Evolutionary conservation across 2,888 invertebrate species (phyloP).

Genomic region (Taenaris catops): DNA sequence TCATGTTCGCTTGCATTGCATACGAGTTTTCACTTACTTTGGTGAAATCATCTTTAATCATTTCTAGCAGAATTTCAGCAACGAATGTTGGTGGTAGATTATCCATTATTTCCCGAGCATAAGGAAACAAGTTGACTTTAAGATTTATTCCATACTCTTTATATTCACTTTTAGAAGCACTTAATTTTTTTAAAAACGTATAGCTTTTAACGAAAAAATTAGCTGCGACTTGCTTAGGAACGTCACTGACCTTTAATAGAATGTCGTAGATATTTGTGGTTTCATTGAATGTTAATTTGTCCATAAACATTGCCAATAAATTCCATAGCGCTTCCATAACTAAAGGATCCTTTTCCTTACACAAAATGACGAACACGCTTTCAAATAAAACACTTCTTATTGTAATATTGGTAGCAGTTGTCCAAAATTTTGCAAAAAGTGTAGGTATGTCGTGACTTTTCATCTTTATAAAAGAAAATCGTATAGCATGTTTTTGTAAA

Average conservation of each 20-base stretch:
- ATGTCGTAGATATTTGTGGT: slow-evolving; percentile 44
- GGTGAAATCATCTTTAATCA: slow-evolving; percentile 33
- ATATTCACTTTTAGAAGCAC: slow-evolving; percentile 27
- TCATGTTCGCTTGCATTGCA: slow-evolving; percentile 24
- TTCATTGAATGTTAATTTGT: slow-evolving; percentile 45
- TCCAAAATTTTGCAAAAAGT: slow-evolving; percentile 43
- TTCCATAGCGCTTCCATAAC: slow-evolving; percentile 38
- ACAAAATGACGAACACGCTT: slow-evolving; percentile 39
- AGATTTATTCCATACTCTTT: slow-evolving; percentile 26
- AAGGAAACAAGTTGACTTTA: slow-evolving; percentile 25
- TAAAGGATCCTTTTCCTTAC: slow-evolving; percentile 36
- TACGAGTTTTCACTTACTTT: slow-evolving; percentile 16
- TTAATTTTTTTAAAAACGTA: slow-evolving; percentile 38
- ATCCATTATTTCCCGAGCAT: slow-evolving; percentile 40
- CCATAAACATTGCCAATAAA: slow-evolving; percentile 43
- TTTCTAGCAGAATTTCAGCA: slow-evolving; percentile 35
- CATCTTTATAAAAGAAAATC: slow-evolving; percentile 43
- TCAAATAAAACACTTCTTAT: slow-evolving; percentile 50
- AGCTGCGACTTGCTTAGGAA: slow-evolving; percentile 37
- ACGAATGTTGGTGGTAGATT: slow-evolving; percentile 39
- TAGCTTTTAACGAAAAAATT: slow-evolving; percentile 45
- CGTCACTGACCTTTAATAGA: slow-evolving; percentile 31
- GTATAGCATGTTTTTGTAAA: slow-evolving; percentile 55
- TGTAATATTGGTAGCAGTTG: slow-evolving; percentile 43
- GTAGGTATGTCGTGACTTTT: slow-evolving; percentile 34